Conservation (phyloP, 2,113 vertebrate species). For the Dissostichus mawsoni region DNA sequence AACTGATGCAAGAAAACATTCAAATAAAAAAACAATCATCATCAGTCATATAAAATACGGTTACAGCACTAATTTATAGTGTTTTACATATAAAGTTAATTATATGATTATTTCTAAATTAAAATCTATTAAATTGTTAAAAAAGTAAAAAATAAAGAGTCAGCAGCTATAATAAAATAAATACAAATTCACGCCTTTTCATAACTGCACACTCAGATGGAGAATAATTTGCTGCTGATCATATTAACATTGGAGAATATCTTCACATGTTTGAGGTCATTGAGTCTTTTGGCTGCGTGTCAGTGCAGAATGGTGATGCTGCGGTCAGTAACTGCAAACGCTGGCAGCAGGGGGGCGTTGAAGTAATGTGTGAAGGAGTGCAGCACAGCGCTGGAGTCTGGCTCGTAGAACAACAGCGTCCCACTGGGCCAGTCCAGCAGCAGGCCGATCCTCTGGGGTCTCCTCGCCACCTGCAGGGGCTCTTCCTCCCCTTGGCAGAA, state of each 20-base stretch:
- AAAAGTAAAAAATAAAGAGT: slow-evolving; percentile 20
- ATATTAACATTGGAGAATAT: slow-evolving; percentile 17
- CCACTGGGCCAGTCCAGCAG: slow-evolving; percentile 89
- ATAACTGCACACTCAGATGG: slow-evolving; percentile 10
- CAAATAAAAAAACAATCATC: slow-evolving; percentile 15
- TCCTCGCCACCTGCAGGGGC: slow-evolving; percentile 80
- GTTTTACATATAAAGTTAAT: slow-evolving; percentile 22
- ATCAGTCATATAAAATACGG: slow-evolving; percentile 24
- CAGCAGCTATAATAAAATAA: slow-evolving; percentile 32
- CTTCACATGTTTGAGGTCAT: slow-evolving; percentile 25
- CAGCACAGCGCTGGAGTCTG: slow-evolving; percentile 83
- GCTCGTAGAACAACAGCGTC: slow-evolving; percentile 91
- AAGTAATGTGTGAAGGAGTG: slow-evolving; percentile 81
- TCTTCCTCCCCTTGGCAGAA: slow-evolving; percentile 86
- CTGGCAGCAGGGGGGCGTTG: slow-evolving; percentile 83
- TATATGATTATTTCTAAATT: neutral
- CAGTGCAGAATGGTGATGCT: slow-evolving; percentile 84
- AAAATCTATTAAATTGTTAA: slow-evolving; percentile 12
- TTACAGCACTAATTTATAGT: slow-evolving; percentile 27
- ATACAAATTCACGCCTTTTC: slow-evolving; percentile 26
- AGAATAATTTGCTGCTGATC: slow-evolving; percentile 8
- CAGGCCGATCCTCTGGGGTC: slow-evolving; percentile 85
- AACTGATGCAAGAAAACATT: slow-evolving; percentile 11
- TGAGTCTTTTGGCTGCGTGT: slow-evolving; percentile 5
- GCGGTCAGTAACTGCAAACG: slow-evolving; percentile 90